Evolutionary conservation across 2,113 vertebrate species (phyloP), one percentile per base, ranked within the genome.

Genomic region (Amphiprion ocellaris): DNA sequence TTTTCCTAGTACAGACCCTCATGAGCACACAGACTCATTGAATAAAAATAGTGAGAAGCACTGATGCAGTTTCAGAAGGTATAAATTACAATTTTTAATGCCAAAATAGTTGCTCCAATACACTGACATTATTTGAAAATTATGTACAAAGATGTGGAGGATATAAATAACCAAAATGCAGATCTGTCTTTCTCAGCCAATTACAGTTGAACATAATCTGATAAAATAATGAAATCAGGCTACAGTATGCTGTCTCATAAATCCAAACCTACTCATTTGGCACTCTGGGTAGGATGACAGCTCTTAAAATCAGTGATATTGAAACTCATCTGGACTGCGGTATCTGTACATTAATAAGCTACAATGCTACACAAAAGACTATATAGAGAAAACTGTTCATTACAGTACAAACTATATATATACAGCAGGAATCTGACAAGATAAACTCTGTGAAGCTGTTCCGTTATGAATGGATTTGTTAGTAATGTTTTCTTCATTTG

Each of bases 241-340:
- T 71, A 28, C 6, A 53, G 14, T 46, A 8, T 60, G 0, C 30
- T 63, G 46, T 46, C 21, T 66, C 3, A 37, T 41, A 53, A 17
- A 15, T 64, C 23, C 23, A 59, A 68, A 54, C 2, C 59, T 61
- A 52, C 28, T 55, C 15, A 70, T 84, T 86, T 84, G 81, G 86
- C 84, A 88, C 77, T 84, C 60, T 61, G 17, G 9, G 24, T 46
- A 23, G 28, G 24, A 54, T 78, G 37, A 66, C 56, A 56, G 4
- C 50, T 59, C 47, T 33, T 15, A 33, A n/a, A 53, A 56, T 71
- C 4, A 17, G 17, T 26, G 11, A 9, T 52, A 41, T 74, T 64
- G 68, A 4, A 75, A 12, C 4, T 60, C 15, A 56, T 5, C 37
- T 60, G 62, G 28, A 0, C 21, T 54, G 30, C 1, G 5, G 5